Evolutionary conservation across 2,888 invertebrate genomes (phyloP).

Genomic region (Busseola fusca): DNA sequence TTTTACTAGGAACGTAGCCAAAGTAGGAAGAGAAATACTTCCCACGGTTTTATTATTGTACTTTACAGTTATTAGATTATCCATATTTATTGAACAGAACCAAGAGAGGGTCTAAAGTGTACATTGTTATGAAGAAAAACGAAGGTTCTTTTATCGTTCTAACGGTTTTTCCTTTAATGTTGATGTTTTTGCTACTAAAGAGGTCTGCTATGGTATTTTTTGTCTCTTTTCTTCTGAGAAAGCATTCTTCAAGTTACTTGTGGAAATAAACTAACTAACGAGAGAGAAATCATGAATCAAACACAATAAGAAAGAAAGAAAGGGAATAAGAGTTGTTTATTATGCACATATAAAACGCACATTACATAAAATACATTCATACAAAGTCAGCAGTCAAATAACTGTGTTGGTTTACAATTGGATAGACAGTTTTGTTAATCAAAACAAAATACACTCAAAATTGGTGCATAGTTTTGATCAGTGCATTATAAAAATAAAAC

Average conservation of each 20-base stretch:
- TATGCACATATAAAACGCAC: no score
- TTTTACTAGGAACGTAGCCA: background rate
- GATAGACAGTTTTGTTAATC: background rate
- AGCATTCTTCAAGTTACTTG: background rate
- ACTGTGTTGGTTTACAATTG: background rate
- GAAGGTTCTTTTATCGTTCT: background rate
- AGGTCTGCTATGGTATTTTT: background rate
- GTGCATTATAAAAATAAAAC: conserved; percentile 2
- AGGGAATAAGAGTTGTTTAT: no score
- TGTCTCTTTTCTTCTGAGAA: no score
- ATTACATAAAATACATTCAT: no score
- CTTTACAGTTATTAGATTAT: conserved; percentile 21
- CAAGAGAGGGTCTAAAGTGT: conserved; percentile 2
- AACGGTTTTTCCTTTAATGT: background rate
- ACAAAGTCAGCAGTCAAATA: background rate
- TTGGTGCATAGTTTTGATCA: background rate
- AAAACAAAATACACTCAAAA: background rate
- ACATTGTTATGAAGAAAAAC: conserved; percentile 26
- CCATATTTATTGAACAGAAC: conserved; percentile 30
- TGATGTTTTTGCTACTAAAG: background rate
- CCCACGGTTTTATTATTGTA: conserved; percentile 12
- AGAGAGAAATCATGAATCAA: background rate
- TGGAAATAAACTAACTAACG: background rate
- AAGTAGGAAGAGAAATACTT: conserved; percentile 7
- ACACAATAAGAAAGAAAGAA: no score